Evolutionary conservation across 2,113 vertebrate genomes (phyloP).

Genomic region (Campylomormyrus numenius): DNA sequence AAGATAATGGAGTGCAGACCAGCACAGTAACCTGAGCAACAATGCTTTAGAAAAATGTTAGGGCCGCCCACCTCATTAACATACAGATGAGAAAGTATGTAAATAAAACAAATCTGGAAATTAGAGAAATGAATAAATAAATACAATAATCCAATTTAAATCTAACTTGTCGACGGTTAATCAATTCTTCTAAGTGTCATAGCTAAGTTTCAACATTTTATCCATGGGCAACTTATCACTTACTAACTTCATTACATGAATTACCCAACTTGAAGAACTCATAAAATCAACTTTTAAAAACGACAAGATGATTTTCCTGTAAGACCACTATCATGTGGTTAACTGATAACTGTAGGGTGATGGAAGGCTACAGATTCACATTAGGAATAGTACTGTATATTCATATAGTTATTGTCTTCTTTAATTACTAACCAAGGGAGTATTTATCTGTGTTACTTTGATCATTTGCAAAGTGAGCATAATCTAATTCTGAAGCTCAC

Average conservation of each 20-base stretch:
- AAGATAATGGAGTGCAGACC: background rate
- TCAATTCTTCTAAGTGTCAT: background rate
- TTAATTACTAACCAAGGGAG: background rate
- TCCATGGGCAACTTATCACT: background rate
- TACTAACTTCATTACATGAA: background rate
- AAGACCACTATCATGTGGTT: background rate
- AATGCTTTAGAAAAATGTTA: background rate
- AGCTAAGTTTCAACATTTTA: background rate
- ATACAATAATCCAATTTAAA: background rate
- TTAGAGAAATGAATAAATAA: too few species aligned
- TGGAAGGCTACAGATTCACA: background rate
- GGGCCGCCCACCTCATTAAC: background rate
- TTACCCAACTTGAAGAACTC: background rate
- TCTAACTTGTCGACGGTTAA: background rate
- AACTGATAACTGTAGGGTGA: background rate
- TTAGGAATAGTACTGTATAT: background rate
- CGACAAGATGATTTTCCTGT: background rate
- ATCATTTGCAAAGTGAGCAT: background rate
- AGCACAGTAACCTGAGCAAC: background rate
- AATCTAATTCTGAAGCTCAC: background rate
- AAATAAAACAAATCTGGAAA: background rate
- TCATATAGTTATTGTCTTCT: background rate
- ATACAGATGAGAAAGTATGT: background rate
- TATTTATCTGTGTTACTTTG: background rate
- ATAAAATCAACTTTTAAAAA: background rate